Percentiles rank a stretch among this genome's conserved stretches.
Evolutionary conservation across 1,140 invertebrate species (phyloP).

Genomic region (Dufourea novaeangliae): DNA sequence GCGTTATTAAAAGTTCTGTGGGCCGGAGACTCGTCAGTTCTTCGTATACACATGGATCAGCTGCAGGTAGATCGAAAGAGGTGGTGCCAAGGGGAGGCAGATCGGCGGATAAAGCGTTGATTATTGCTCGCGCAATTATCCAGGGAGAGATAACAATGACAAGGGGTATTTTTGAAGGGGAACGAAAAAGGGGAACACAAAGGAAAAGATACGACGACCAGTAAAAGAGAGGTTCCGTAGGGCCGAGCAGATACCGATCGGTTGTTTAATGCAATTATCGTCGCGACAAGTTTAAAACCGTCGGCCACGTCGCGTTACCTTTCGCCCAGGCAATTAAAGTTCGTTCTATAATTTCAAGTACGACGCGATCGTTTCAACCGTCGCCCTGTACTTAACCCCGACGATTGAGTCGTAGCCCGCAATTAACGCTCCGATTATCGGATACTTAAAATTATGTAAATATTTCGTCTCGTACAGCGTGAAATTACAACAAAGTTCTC

Average conservation of each 20-base stretch:
- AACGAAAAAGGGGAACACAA: not conserved
- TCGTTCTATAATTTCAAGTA: not conserved
- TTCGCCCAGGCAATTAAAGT: not conserved
- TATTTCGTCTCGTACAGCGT: not conserved
- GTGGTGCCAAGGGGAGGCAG: not conserved
- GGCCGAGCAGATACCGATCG: constrained; percentile 15
- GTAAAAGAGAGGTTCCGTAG: not conserved
- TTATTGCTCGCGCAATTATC: constrained; percentile 38
- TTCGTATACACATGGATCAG: constrained; percentile 12
- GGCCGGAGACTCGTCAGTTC: constrained; percentile 5
- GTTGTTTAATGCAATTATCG: constrained; percentile 35
- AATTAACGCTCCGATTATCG: constrained; percentile 10
- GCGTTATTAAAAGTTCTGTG: constrained; percentile 23
- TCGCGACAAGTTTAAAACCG: constrained; percentile 1
- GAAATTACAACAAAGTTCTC: not conserved
- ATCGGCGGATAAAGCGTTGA: constrained; percentile 4
- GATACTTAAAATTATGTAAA: constrained; percentile 40
- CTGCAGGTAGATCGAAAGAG: not conserved
- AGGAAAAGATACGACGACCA: not conserved
- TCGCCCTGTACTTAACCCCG: not conserved
- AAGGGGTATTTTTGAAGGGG: not conserved
- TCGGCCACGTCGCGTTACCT: not conserved
- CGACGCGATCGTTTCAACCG: too few species aligned
- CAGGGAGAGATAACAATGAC: constrained; percentile 14
- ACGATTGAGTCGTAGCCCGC: not conserved